Evolutionary conservation across 2,113 vertebrate genomes (phyloP).

Genomic region (zebrafish (Danio rerio)): DNA sequence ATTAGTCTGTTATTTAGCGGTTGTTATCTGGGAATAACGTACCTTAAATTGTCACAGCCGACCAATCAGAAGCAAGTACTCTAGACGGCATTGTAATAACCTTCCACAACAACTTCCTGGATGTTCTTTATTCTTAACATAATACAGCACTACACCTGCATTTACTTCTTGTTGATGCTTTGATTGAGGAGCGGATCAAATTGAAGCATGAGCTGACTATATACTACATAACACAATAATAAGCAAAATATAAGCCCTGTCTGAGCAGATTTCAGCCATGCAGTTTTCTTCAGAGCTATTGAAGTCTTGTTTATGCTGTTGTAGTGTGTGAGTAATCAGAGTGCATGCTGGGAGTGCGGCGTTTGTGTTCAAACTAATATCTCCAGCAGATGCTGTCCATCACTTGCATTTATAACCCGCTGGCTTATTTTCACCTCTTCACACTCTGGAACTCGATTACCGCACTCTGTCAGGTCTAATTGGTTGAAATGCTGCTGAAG

Average conservation of each 20-base stretch:
- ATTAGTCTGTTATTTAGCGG: too few species aligned
- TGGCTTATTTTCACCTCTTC: not conserved
- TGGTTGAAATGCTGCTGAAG: not conserved
- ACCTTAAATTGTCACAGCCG: too few species aligned
- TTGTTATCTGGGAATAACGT: too few species aligned
- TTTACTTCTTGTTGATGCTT: too few species aligned
- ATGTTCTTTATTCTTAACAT: too few species aligned
- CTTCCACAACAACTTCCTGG: too few species aligned
- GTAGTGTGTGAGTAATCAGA: not conserved
- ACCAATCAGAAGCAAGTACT: too few species aligned
- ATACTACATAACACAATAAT: too few species aligned
- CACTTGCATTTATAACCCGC: not conserved
- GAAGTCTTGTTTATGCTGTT: not conserved
- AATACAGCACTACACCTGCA: too few species aligned
- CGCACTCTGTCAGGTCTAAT: not conserved
- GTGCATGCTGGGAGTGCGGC: not conserved
- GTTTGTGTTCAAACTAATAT: not conserved
- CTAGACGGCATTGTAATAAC: too few species aligned
- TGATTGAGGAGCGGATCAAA: not conserved
- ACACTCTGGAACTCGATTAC: not conserved
- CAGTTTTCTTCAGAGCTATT: not conserved
- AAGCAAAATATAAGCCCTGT: not conserved
- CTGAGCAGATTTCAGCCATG: not conserved
- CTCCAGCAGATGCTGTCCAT: not conserved
- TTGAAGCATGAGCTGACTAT: not conserved